These are phyloP conservation scores for Pangasianodon gigas DNA, from an alignment of 2,113 vertebrate genomes.

Conservation along the genomic window DNA sequence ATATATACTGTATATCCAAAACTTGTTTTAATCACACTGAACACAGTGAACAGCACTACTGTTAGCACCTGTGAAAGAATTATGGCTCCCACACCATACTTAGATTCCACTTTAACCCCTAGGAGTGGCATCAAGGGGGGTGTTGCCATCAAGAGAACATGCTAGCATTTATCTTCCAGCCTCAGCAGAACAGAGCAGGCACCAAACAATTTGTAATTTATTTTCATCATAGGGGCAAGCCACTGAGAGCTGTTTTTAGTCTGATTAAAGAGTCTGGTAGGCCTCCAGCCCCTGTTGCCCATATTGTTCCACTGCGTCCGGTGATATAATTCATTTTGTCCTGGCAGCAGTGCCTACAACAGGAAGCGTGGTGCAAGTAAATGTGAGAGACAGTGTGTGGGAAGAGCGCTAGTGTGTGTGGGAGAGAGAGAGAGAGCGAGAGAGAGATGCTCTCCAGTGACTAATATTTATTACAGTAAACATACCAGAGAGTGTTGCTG, in stretches of 20 bases:
- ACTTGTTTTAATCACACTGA: background rate
- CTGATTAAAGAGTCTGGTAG: conserved; percentile 48
- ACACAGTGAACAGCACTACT: background rate
- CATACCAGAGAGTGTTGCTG: conserved; percentile 90
- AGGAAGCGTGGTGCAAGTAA: conserved; percentile 52
- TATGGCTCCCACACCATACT: background rate
- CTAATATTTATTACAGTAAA: conserved; percentile 64
- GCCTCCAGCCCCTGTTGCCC: conserved; percentile 41
- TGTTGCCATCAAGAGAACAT: background rate
- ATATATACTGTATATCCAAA: background rate
- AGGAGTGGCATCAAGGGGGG: background rate
- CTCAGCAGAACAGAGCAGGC: background rate
- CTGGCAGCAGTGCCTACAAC: conserved; percentile 53
- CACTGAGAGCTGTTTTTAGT: conserved; percentile 34
- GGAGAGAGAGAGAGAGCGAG: conserved; percentile 31
- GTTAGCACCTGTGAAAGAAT: background rate
- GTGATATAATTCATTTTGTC: conserved; percentile 54
- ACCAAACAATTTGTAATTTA: conserved; percentile 32
- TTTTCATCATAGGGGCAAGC: conserved; percentile 31
- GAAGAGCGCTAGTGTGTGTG: conserved; percentile 49
- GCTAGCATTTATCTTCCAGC: conserved; percentile 29
- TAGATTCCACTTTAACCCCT: background rate
- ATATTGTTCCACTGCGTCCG: conserved; percentile 53
- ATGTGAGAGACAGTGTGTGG: conserved; percentile 59
- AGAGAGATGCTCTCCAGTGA: conserved; percentile 50